Base-by-base conservation (phyloP, 2,113 vertebrate species). In the Ageneiosus marmoratus region DNA sequence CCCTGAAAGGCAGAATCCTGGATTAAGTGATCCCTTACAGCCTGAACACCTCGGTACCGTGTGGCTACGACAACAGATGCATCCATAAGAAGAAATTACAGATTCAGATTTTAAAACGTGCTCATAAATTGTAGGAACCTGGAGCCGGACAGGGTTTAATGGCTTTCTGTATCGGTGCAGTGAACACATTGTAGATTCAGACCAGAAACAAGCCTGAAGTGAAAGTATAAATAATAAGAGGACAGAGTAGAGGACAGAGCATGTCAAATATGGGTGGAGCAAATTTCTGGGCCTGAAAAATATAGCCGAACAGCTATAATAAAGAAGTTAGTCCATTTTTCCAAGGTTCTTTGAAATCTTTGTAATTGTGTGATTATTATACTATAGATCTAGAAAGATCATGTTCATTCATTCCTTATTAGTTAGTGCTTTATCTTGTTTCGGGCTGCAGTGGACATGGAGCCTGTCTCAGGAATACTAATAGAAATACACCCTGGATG, bases 1-100 rank as follows among this genome's bases (percentile, higher is more conserved):
- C 65, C 56, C 56, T 88, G 90, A 89, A 87, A 89, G 84, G 29
- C 74, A 58, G 83, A 87, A 81, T 86, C 86, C 80, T 69, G 77
- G 79, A 84, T 83, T 80, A 79, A 53, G 73, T 44, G 70, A 87
- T 85, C 79, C 65, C 55, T 65, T 78, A 20, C 74, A 79, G 78
- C 51, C 82, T 27, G 37, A 58, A 58, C 74, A 22, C 75, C 75
- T 73, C 62, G 18, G 58, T 77, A 65, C 51, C 53, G 37, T 46
- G 55, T 53, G 77, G 53, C 46, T 63, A 62, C 77, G 78, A 81
- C 78, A 81, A 67, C 79, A 79, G 46, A 46, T 63, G 60, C 67
- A 73, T 50, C 79, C 58, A 82, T 79, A 51, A 81, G 63, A 84
- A 84, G 4, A 63, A 81, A 86, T 69, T 81, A 41, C 37, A 69